A percentile compares a stretch with the other conserved stretches of the same genome.
These are phyloP conservation scores for Hapalemur alaotrensis DNA, from an alignment of 2,797 vertebrate species.

Conservation along the genomic window DNA sequence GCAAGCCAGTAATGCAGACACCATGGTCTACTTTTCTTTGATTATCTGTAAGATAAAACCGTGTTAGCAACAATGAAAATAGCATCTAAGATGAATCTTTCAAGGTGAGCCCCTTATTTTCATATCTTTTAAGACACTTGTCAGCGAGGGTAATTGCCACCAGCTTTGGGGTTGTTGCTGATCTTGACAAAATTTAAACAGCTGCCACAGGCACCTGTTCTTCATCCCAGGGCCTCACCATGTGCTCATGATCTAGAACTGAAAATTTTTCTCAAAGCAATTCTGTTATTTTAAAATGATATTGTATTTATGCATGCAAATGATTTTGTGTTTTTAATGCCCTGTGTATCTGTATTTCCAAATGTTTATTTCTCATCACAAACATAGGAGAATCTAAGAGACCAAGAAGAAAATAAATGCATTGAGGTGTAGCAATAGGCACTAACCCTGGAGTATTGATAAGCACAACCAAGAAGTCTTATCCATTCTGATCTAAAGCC, in stretches of 20 bases:
- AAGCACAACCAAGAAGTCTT: not conserved
- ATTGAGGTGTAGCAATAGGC: not conserved
- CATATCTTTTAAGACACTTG: not conserved
- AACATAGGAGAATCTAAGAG: not conserved
- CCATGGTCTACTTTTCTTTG: not conserved
- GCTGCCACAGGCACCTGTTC: not conserved
- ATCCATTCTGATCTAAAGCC: not conserved
- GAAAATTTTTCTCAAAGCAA: not conserved
- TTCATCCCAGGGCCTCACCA: not conserved
- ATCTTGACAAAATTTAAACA: not conserved
- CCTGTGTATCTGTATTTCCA: not conserved
- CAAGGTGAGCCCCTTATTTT: not conserved
- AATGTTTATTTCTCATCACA: slow-evolving; percentile 5
- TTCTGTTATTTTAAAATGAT: not conserved
- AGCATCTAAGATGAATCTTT: not conserved
- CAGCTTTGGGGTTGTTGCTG: not conserved
- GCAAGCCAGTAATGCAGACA: not conserved
- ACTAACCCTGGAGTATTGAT: not conserved
- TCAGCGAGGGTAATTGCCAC: not conserved
- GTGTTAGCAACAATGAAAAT: not conserved
- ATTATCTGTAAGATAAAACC: not conserved
- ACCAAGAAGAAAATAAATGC: not conserved
- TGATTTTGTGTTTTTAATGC: slow-evolving; percentile 20
- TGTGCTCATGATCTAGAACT: not conserved
- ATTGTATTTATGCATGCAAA: slow-evolving; percentile 6